phyloP scores from a whole-genome alignment of 1,140 invertebrate genomes.

The Apocrypta bakeri region DNA sequence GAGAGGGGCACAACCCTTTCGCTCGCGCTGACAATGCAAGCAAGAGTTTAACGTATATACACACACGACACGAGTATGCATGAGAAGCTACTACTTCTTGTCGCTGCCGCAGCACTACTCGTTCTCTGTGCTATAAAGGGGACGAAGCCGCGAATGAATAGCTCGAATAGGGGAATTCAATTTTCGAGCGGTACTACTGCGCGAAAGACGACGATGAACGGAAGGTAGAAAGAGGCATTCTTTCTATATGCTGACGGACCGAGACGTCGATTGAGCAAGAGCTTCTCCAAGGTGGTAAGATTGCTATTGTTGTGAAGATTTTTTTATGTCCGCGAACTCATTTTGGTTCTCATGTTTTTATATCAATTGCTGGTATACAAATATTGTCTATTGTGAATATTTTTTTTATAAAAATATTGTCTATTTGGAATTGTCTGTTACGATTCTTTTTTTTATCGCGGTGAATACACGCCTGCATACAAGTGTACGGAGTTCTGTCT shows the following conservation, averaged over 20 bases:
- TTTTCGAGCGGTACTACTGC: background rate
- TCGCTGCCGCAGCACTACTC: background rate
- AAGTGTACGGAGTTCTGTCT: too few species aligned
- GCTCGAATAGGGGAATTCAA: background rate
- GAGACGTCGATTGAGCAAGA: background rate
- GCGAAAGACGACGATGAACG: background rate
- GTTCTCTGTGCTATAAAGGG: background rate
- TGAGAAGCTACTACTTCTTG: background rate
- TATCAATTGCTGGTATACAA: too few species aligned
- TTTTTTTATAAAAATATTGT: too few species aligned
- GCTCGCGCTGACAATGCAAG: conserved; percentile 36
- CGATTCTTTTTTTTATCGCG: too few species aligned
- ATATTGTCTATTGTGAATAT: too few species aligned
- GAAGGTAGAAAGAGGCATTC: background rate
- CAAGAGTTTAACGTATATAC: background rate
- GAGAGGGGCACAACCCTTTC: background rate
- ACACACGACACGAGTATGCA: background rate
- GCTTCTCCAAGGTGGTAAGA: background rate
- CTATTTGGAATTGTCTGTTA: too few species aligned
- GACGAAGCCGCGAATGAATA: conserved; percentile 17
- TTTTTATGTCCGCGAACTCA: too few species aligned
- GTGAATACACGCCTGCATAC: too few species aligned
- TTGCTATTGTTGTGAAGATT: background rate
- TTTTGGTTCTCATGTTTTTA: too few species aligned
- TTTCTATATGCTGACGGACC: background rate